These are phyloP conservation scores for Chunga burmeisteri DNA, from an alignment of 2,113 vertebrate species.

Conservation along the genomic window DNA sequence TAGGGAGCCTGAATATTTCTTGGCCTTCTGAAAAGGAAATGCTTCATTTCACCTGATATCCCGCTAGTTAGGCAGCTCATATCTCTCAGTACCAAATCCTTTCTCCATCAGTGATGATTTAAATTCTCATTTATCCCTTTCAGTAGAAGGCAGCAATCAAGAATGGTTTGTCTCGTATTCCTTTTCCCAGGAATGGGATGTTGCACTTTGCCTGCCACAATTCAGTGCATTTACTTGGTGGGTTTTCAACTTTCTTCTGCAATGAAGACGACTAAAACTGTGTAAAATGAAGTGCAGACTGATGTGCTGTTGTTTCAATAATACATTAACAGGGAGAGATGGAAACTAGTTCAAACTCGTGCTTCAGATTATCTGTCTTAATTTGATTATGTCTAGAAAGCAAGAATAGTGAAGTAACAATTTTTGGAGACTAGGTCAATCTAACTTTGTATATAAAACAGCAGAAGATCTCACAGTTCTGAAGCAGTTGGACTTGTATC, in stretches of 20 bases:
- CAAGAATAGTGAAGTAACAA: neutral
- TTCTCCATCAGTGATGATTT: neutral
- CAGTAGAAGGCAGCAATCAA: neutral
- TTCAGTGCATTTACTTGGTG: neutral
- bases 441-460: conserved; percentile 13
- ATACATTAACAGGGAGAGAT: neutral
- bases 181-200: neutral
- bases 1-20: neutral
- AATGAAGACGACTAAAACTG: neutral
- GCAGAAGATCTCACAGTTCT: neutral
- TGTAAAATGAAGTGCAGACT: neutral
- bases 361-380: neutral
- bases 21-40: neutral
- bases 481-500: neutral
- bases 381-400: neutral
- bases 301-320: neutral
- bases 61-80: neutral
- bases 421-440: neutral
- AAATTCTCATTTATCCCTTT: neutral
- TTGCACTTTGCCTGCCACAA: neutral
- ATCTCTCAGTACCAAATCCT: neutral
- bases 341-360: neutral
- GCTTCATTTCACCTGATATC: neutral
- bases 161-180: neutral
- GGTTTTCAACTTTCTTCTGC: neutral